These are phyloP conservation scores for Amaurobius ferox DNA, from an alignment of 2,888 invertebrate genomes.

Conservation along the genomic window DNA sequence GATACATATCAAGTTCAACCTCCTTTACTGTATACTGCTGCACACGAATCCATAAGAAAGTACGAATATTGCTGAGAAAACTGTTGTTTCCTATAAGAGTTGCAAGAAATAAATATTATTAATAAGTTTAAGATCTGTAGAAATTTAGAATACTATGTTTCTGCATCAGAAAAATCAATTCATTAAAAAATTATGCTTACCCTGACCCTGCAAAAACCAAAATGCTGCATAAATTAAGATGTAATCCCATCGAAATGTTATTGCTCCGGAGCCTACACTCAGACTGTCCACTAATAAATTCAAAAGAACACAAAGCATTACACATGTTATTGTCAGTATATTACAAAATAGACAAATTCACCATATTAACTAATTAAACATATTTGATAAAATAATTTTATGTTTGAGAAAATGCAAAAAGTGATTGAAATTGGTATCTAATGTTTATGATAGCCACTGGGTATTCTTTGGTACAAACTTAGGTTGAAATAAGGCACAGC, in stretches of 20 bases:
- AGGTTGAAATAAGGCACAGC: too few relatives aligned
- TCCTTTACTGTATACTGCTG: slow-evolving; percentile 97
- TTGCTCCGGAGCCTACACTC: slow-evolving; percentile 74
- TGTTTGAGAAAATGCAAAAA: too few relatives aligned
- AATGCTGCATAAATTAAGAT: slow-evolving; percentile 90
- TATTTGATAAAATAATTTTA: too few relatives aligned
- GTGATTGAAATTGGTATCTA: too few relatives aligned
- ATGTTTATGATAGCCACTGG: too few relatives aligned
- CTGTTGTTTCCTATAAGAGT: slow-evolving; percentile 89
- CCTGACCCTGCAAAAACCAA: slow-evolving; percentile 92
- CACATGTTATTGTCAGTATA: too few relatives aligned
- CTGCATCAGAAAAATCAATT: not conserved
- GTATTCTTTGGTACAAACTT: too few relatives aligned
- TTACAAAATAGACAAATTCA: too few relatives aligned
- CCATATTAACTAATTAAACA: too few relatives aligned
- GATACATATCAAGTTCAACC: slow-evolving; percentile 90
- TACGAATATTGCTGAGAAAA: slow-evolving; percentile 91
- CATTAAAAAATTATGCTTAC: too few relatives aligned
- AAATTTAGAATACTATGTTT: not conserved
- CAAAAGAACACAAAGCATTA: not conserved
- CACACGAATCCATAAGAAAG: slow-evolving; percentile 95
- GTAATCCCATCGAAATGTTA: slow-evolving; percentile 89
- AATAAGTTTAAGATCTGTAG: not conserved
- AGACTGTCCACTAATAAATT: slow-evolving; percentile 48
- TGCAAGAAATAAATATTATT: not conserved